phyloP scores from a whole-genome alignment of 2,797 vertebrate species.

The Avahi laniger region DNA sequence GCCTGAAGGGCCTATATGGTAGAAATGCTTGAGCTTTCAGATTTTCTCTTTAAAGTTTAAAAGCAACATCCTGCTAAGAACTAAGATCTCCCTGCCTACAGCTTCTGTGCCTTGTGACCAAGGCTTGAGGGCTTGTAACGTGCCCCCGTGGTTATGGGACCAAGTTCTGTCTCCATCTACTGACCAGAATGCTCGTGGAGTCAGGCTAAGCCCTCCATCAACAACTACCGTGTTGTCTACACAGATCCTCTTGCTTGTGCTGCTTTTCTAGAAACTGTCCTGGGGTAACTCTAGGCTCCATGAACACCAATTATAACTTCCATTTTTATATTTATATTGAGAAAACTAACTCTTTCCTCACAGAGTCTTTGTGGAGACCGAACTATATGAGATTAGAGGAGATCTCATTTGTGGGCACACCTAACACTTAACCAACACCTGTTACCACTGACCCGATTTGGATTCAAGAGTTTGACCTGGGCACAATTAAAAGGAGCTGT shows the following conservation, averaged over 20 bases:
- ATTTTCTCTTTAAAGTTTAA: not conserved
- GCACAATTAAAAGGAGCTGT: not conserved
- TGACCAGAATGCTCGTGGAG: not conserved
- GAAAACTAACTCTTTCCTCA: not conserved
- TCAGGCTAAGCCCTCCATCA: not conserved
- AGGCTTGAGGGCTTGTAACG: fast-evolving
- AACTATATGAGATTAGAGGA: not conserved
- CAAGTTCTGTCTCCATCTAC: not conserved
- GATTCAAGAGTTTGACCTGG: not conserved
- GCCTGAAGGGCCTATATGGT: constrained; percentile 1
- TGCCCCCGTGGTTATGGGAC: not conserved
- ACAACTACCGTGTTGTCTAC: not conserved
- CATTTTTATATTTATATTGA: not conserved
- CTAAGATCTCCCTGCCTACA: not conserved
- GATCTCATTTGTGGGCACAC: too few relatives aligned
- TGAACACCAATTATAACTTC: not conserved
- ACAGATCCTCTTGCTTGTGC: not conserved
- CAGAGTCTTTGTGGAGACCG: not conserved
- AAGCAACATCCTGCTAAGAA: not conserved
- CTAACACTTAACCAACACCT: not conserved
- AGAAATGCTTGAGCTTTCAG: not conserved
- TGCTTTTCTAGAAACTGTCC: not conserved
- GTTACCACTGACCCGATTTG: not conserved
- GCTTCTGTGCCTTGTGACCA: not conserved
- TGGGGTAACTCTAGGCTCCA: not conserved